A percentile compares a stretch with the other conserved stretches of the same genome.
phyloP scores from a whole-genome alignment of 2,113 vertebrate species.

The Calidris pygmaea region DNA sequence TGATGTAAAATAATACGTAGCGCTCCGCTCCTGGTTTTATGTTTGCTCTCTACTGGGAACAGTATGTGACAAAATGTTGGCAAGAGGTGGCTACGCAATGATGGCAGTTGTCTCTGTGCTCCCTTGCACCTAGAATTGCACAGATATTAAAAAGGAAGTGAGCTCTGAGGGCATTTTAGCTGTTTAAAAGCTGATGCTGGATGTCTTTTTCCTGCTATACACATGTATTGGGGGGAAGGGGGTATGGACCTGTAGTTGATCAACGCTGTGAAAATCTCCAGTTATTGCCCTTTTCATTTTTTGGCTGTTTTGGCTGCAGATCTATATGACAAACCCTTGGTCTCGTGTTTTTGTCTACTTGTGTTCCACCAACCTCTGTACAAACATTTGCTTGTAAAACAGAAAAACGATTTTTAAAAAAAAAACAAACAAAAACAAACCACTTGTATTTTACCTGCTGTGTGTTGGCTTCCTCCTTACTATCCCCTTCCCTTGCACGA shows the following conservation, averaged over 20 bases:
- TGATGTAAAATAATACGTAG: not conserved
- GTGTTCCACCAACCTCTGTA: no score
- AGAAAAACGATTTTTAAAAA: no score
- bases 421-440: not conserved
- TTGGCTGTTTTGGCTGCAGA: slow-evolving; percentile 34
- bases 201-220: not conserved
- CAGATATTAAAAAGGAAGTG: not conserved
- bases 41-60: not conserved
- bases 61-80: not conserved
- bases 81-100: not conserved
- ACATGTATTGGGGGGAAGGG: not conserved
- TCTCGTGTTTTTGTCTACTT: not conserved
- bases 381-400: no score
- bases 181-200: slow-evolving; percentile 4
- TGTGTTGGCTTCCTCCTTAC: slow-evolving; percentile 30
- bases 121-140: not conserved
- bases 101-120: not conserved
- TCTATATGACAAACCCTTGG: not conserved
- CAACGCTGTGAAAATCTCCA: not conserved
- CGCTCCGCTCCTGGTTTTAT: not conserved
- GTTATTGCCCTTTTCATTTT: not conserved
- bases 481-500: not conserved
- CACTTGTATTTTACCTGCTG: not conserved
- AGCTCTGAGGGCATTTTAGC: not conserved
- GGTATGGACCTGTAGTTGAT: slow-evolving; percentile 5